Percentiles rank a stretch among this genome's conserved stretches.
phyloP scores from a whole-genome alignment of 2,797 vertebrate genomes.

The Sylvilagus floridanus region DNA sequence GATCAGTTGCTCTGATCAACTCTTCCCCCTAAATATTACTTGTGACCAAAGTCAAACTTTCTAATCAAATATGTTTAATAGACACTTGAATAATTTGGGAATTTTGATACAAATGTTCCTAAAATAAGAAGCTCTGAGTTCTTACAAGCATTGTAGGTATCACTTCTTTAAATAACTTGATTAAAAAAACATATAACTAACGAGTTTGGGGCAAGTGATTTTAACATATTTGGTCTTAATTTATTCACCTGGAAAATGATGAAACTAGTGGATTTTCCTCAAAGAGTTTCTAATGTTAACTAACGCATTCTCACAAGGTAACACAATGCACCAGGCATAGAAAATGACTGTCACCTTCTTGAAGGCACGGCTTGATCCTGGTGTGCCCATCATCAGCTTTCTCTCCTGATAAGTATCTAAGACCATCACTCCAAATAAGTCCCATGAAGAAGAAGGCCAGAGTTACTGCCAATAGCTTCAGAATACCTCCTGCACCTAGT shows the following conservation, averaged over 20 bases:
- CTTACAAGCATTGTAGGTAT: not conserved
- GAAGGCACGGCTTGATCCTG: too few species aligned
- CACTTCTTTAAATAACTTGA: constrained; percentile 22
- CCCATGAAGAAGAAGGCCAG: not conserved
- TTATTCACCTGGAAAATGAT: not conserved
- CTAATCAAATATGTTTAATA: not conserved
- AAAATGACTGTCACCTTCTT: not conserved
- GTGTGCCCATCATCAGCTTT: not conserved
- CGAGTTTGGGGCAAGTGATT: not conserved
- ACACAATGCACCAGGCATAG: not conserved
- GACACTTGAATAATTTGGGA: not conserved
- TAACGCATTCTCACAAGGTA: not conserved
- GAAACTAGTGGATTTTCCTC: not conserved
- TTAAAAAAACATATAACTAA: not conserved
- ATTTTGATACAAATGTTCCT: not conserved
- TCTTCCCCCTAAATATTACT: not conserved
- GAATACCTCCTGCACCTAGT: not conserved
- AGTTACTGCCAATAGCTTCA: not conserved
- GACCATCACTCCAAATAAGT: not conserved
- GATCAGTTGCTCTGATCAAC: not conserved
- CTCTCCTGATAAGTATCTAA: not conserved
- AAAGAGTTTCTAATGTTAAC: not conserved
- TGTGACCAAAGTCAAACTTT: not conserved
- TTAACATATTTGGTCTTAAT: not conserved
- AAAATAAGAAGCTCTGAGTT: not conserved